Evolutionary conservation across 2,797 vertebrate genomes (phyloP).

Genomic region (Sebastiscus tertius): DNA sequence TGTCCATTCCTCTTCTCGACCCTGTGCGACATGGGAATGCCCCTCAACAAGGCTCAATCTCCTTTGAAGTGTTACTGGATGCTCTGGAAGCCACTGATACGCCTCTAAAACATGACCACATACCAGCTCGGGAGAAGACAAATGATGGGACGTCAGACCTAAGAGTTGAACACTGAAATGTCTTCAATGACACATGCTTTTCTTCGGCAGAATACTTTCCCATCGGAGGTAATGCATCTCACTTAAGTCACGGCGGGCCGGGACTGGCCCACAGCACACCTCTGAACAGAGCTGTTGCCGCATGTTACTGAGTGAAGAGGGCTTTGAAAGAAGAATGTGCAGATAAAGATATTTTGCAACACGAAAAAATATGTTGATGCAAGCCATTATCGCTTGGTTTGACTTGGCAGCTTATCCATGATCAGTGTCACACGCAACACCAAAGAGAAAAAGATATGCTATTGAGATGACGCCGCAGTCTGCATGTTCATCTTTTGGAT

Average conservation of each 20-base stretch:
- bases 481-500: not conserved
- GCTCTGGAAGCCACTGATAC: conserved; percentile 64
- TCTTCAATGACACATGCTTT: conserved; percentile 52
- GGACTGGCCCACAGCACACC: conserved; percentile 55
- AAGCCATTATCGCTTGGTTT: conserved; percentile 47
- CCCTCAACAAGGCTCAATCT: conserved; percentile 50
- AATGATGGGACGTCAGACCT: conserved; percentile 32
- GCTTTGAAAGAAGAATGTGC: conserved; percentile 49
- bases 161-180: conserved; percentile 34
- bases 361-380: conserved; percentile 50
- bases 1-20: conserved; percentile 51
- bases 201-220: conserved; percentile 56
- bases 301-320: conserved; percentile 40
- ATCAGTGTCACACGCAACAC: conserved; percentile 51
- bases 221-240: conserved; percentile 45
- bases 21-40: conserved; percentile 66
- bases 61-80: conserved; percentile 80
- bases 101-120: conserved; percentile 58
- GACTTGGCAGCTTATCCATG: conserved; percentile 45
- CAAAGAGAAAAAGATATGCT: not conserved
- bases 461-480: not conserved
- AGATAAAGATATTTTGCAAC: conserved; percentile 61
- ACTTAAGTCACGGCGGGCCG: conserved; percentile 26
- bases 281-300: conserved; percentile 44
- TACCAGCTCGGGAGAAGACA: conserved; percentile 53